These are phyloP conservation scores for Tauraco hartlaubi DNA, from an alignment of 2,797 vertebrate species.

Conservation along the genomic window DNA sequence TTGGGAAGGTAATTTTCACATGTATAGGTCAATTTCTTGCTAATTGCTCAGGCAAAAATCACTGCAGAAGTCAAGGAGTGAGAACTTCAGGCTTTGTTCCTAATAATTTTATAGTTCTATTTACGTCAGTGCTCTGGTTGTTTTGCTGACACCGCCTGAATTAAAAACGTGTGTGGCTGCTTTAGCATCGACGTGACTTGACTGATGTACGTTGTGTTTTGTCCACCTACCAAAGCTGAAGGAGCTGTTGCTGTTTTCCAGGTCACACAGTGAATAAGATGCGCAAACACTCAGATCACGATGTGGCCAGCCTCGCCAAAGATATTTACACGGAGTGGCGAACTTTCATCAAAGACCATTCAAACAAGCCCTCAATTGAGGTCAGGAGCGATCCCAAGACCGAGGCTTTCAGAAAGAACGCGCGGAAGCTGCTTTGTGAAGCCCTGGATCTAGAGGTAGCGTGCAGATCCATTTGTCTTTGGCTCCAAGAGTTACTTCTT, in stretches of 20 bases:
- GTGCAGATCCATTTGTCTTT: not conserved
- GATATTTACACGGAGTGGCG: conserved; percentile 90
- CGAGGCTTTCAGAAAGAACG: conserved; percentile 88
- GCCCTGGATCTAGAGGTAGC: conserved; percentile 89
- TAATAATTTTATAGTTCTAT: not conserved
- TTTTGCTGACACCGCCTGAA: not conserved
- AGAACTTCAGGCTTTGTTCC: not conserved
- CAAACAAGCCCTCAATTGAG: conserved; percentile 91
- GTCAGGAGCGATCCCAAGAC: conserved; percentile 91
- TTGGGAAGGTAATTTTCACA: not conserved
- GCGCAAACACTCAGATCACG: conserved; percentile 85
- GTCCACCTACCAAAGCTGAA: not conserved
- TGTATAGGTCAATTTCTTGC: not conserved
- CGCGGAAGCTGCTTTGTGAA: conserved; percentile 88
- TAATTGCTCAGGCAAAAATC: not conserved
- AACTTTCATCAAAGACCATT: conserved; percentile 88
- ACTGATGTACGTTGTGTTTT: fast-evolving
- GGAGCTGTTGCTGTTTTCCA: conserved; percentile 33
- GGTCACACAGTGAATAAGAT: conserved; percentile 91
- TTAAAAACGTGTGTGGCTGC: not conserved
- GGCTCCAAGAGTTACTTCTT: not conserved
- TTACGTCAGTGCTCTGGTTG: not conserved
- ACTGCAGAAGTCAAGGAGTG: not conserved
- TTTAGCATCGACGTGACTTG: fast-evolving
- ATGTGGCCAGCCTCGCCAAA: conserved; percentile 87